A percentile compares a stretch with the other conserved stretches of the same genome.
phyloP scores from a whole-genome alignment of 2,888 invertebrate species.

The Caenorhabditis japonica region DNA sequence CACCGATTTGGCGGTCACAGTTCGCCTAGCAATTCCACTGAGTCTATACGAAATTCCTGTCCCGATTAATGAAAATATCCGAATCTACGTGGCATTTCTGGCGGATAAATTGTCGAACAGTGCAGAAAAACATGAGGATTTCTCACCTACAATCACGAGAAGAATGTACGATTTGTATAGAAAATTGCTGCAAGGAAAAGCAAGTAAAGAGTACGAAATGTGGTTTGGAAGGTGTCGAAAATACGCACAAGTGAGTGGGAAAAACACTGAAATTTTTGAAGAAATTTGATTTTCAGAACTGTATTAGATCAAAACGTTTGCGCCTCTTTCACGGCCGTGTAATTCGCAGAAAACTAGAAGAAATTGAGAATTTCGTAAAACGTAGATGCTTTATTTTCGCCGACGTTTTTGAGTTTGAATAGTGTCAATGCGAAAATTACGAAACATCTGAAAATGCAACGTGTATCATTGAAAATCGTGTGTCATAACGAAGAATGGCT shows the following conservation, averaged over 20 bases:
- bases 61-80: conserved; percentile 13
- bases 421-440: too few relatives aligned
- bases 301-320: conserved; percentile 2
- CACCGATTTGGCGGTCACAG: conserved; percentile 9
- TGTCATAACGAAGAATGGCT: too few relatives aligned
- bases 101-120: conserved; percentile 3
- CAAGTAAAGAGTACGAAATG: conserved; percentile 6
- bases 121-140: background rate
- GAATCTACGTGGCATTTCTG: conserved; percentile 25
- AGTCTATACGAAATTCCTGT: conserved; percentile 18
- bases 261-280: too few relatives aligned
- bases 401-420: conserved; percentile 20
- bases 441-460: background rate
- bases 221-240: conserved; percentile 21
- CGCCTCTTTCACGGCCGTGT: conserved; percentile 15
- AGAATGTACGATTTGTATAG: conserved; percentile 16
- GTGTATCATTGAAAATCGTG: too few relatives aligned
- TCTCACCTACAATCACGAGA: background rate
- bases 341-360: conserved; percentile 16
- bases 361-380: background rate
- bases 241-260: too few relatives aligned
- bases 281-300: background rate
- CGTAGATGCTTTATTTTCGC: conserved; percentile 27
- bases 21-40: conserved; percentile 18
- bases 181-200: conserved; percentile 2